These are phyloP conservation scores for Chrysoperla carnea DNA, from an alignment of 1,140 invertebrate genomes.

Conservation along the genomic window DNA sequence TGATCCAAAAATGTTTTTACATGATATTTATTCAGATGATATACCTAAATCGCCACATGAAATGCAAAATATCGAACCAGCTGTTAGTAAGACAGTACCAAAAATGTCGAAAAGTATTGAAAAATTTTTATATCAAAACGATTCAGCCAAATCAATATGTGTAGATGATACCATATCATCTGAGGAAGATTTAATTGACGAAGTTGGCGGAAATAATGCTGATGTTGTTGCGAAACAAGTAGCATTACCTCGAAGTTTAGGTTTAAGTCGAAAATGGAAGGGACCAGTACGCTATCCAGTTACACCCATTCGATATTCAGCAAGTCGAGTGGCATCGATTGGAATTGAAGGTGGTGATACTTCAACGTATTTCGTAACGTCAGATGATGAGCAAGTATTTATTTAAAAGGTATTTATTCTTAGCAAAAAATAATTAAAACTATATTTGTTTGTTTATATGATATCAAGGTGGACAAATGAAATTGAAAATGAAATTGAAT, in stretches of 20 bases:
- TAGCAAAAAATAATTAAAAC: too few relatives aligned
- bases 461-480: too few relatives aligned
- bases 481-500: too few relatives aligned
- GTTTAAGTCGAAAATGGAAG: conserved; percentile 30
- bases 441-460: too few relatives aligned
- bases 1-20: neutral
- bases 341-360: conserved; percentile 2
- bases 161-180: neutral
- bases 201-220: neutral
- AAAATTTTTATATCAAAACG: conserved; percentile 3
- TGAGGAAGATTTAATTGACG: neutral
- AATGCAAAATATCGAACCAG: neutral
- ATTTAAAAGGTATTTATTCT: conserved; percentile 10
- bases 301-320: conserved; percentile 21
- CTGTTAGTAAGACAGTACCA: conserved; percentile 10
- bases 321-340: neutral
- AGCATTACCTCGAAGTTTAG: conserved; percentile 30
- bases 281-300: conserved; percentile 39
- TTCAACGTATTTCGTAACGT: conserved; percentile 10
- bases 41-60: neutral
- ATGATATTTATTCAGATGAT: neutral
- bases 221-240: conserved; percentile 13
- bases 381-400: conserved; percentile 23
- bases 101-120: conserved; percentile 6
- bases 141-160: conserved; percentile 1